Evolutionary conservation across 2,888 invertebrate genomes (phyloP).

Genomic region (Tuberolachnus salignus): DNA sequence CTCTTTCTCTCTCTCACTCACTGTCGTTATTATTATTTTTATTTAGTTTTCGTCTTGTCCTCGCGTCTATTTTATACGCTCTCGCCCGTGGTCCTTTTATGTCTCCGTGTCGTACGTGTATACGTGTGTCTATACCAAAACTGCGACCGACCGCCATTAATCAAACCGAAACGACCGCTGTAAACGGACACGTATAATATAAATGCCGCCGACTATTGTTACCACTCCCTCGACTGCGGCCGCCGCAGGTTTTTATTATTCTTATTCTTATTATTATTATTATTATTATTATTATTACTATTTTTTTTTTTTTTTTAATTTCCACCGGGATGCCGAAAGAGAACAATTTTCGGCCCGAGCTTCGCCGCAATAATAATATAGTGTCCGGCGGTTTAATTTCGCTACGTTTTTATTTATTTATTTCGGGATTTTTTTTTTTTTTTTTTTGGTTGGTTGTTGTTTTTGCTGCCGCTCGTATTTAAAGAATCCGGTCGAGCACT

Average conservation of each 20-base stretch:
- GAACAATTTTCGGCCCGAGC: slow-evolving; percentile 36
- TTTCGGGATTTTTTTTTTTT: background rate
- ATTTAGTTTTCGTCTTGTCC: slow-evolving; percentile 24
- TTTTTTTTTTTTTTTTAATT: slow-evolving; percentile 26
- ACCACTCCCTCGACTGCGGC: slow-evolving; percentile 24
- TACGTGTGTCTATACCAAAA: slow-evolving; percentile 17
- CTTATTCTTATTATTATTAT: background rate
- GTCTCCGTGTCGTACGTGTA: slow-evolving; percentile 35
- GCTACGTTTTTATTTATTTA: slow-evolving; percentile 31
- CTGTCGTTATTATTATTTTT: background rate
- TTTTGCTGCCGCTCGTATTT: background rate
- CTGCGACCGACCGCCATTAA: slow-evolving; percentile 44
- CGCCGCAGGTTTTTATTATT: slow-evolving; percentile 25
- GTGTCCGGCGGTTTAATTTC: slow-evolving; percentile 25
- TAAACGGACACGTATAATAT: slow-evolving; percentile 43
- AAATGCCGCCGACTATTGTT: slow-evolving; percentile 51
- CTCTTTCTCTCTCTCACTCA: background rate
- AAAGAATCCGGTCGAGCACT: slow-evolving; percentile 51
- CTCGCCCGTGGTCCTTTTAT: slow-evolving; percentile 34
- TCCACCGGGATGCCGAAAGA: slow-evolving; percentile 38
- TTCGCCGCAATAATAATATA: background rate
- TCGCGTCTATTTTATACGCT: slow-evolving; percentile 6
- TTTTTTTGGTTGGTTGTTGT: background rate
- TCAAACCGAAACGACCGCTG: slow-evolving; percentile 50
- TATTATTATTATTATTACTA: background rate